A percentile compares a stretch with the other conserved stretches of the same genome.
phyloP scores from a whole-genome alignment of 2,888 invertebrate species.

The Octonoba sinensis region DNA sequence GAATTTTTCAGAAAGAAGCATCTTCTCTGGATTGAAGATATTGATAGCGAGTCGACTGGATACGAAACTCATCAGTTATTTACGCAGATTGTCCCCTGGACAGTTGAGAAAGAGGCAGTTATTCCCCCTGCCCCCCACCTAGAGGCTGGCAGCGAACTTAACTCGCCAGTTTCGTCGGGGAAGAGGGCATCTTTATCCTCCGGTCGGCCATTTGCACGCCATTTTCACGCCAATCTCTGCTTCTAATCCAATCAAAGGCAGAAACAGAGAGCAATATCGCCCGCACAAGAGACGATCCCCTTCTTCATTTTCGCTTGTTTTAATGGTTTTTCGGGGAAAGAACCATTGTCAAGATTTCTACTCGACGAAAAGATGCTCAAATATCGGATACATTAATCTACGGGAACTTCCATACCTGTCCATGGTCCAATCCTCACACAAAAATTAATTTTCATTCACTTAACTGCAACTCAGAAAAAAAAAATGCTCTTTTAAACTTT shows the following conservation, averaged over 20 bases:
- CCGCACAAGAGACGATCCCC: conserved; percentile 37
- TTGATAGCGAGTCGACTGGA: conserved; percentile 57
- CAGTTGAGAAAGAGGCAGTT: conserved; percentile 35
- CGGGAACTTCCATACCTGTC: too few relatives aligned
- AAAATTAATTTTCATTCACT: too few relatives aligned
- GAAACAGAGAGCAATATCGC: conserved; percentile 32
- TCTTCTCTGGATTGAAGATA: conserved; percentile 56
- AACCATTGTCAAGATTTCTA: conserved; percentile 52
- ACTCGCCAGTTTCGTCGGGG: conserved; percentile 18
- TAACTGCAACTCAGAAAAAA: too few relatives aligned
- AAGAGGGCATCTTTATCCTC: conserved; percentile 56
- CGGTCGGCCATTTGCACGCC: conserved; percentile 63
- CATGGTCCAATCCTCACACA: too few relatives aligned
- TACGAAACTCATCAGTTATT: conserved; percentile 58
- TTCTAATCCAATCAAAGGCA: conserved; percentile 59
- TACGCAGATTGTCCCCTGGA: conserved; percentile 62
- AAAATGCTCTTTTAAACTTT: too few relatives aligned
- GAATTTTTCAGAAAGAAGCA: conserved; percentile 61
- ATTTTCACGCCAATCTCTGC: conserved; percentile 64
- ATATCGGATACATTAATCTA: too few relatives aligned
- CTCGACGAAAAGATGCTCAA: too few relatives aligned
- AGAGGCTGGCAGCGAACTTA: neutral
- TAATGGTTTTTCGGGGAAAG: conserved; percentile 42
- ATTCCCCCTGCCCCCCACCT: neutral
- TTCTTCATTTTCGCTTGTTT: conserved; percentile 30